Evolutionary conservation across 2,113 vertebrate genomes (phyloP).

Genomic region (Rhegmatorhina hoffmannsi): DNA sequence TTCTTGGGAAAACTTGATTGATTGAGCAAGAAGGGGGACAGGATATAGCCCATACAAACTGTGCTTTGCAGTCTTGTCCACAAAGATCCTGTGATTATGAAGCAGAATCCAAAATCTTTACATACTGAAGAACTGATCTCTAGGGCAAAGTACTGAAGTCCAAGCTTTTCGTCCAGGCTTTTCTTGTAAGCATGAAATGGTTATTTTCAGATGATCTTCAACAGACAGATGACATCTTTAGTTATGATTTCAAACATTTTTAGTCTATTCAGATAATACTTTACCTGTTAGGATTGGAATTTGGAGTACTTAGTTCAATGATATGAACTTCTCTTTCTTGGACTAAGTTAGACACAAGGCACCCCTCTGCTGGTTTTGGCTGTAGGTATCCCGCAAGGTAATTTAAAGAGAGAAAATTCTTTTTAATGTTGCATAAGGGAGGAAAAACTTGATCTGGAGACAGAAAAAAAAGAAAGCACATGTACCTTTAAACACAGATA

Average conservation of each 20-base stretch:
- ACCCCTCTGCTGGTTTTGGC: constrained; percentile 86
- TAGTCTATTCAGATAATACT: not conserved
- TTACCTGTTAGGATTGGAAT: constrained; percentile 91
- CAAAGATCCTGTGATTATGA: not conserved
- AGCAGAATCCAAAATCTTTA: not conserved
- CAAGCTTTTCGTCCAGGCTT: not conserved
- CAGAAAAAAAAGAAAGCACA: not conserved
- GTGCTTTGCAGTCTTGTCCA: not conserved
- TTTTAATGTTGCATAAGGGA: constrained; percentile 87
- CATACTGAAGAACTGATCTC: not conserved
- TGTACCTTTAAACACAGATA: not conserved
- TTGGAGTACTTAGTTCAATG: constrained; percentile 91
- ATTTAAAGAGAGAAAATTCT: constrained; percentile 95
- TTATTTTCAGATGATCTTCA: not conserved
- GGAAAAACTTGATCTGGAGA: constrained; percentile 86
- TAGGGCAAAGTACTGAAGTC: not conserved
- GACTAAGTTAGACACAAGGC: constrained; percentile 78
- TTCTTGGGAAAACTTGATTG: not conserved
- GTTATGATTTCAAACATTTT: not conserved
- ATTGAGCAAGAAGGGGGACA: not conserved
- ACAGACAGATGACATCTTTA: not conserved
- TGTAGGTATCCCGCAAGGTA: constrained; percentile 92
- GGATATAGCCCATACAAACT: not conserved
- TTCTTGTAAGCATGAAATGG: not conserved
- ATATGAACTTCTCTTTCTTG: constrained; percentile 88